Evolutionary conservation across 2,797 vertebrate genomes (phyloP), one percentile per base, ranked within the genome.

Genomic region (Semaprochilodus insignis): DNA sequence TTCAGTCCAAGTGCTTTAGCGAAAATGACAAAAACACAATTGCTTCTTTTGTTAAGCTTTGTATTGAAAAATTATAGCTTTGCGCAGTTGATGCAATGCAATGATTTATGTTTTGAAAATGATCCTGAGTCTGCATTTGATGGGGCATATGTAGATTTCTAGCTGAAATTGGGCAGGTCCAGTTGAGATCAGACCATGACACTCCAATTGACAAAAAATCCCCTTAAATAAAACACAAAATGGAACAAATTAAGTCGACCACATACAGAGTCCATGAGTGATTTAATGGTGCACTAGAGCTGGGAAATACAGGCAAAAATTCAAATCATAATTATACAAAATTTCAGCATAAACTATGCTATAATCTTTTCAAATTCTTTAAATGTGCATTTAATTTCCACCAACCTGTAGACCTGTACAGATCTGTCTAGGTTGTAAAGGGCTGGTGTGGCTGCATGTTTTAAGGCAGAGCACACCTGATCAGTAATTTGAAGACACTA

Each of bases 1-100:
- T 27, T 76, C 65, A 31, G 25, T 52, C 78, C 75, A 71, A 60
- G 34, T 16, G 69, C 67, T 77, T 59, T 74, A 66, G 70, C 75
- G 48, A 27, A 67, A 72, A 76, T 73, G 48, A 51, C 16, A 62
- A 44, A 44, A 67, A 44, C 8, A 40, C 60, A 8, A 17, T 17
- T 19, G 69, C 65, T 21, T 67, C 59, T 60, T 44, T 57, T 21
- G 3, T 48, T 44, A 15, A 25, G 8, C 13, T 55, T 54, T 23
- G 63, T 40, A 51, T 44, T 48, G 23, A 25, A 11, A n/a, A 69
- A 54, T 4, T 34, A 69, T 34, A 70, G 55, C 27, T 36, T 10
- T 73, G 48, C 31, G 7, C 40, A 62, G 34, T 25, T 69, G 10
- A 27, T n/a, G 17, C 31, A 36, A 52, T 48, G 40, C 25, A 23